Conservation (phyloP, 2,113 vertebrate genomes). For the Paralichthys olivaceus region DNA sequence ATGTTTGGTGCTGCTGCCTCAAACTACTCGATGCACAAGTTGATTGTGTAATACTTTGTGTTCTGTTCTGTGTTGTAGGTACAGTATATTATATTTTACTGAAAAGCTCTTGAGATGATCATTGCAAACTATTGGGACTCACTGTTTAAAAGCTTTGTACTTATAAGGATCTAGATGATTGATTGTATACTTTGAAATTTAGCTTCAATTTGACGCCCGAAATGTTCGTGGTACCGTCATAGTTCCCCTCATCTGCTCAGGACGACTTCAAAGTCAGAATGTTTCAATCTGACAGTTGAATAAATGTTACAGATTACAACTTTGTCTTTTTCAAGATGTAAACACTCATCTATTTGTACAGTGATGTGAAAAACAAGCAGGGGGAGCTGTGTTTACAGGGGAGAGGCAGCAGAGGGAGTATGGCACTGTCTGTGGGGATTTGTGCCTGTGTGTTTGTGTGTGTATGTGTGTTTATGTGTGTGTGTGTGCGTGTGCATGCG, state of each 20-base stretch:
- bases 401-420: conserved; percentile 71
- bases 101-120: too few species aligned
- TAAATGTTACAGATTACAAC: not conserved
- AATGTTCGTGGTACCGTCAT: not conserved
- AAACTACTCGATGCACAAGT: too few species aligned
- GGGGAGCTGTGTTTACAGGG: conserved; percentile 70
- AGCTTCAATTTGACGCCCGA: not conserved
- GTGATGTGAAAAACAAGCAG: conserved; percentile 11
- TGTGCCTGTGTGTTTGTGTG: conserved; percentile 1
- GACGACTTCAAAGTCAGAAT: too few species aligned
- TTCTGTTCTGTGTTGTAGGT: too few species aligned
- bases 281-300: not conserved
- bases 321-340: not conserved
- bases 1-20: too few species aligned
- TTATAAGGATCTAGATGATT: too few species aligned
- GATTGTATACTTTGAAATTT: not conserved
- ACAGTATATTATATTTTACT: too few species aligned
- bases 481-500: not conserved
- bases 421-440: conserved; percentile 46
- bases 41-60: too few species aligned
- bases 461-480: conserved; percentile 18
- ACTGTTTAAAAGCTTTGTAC: too few species aligned
- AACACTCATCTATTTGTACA: too few species aligned
- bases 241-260: not conserved
- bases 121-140: too few species aligned